Percentiles rank a stretch among this genome's conserved stretches.
These are phyloP conservation scores for Atherinomorus stipes DNA, from an alignment of 2,113 vertebrate genomes.

Conservation along the genomic window DNA sequence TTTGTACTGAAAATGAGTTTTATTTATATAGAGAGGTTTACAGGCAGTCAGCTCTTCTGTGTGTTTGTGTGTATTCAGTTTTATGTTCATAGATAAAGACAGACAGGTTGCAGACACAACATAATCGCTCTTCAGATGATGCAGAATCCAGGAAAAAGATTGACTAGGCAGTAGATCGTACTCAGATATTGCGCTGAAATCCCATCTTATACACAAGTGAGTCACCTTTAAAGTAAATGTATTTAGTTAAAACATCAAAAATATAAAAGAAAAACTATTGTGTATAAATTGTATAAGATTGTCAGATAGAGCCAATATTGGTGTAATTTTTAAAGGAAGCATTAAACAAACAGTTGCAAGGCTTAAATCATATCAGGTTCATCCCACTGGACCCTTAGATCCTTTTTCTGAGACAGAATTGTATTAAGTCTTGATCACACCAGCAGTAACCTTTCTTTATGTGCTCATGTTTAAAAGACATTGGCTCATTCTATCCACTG, in stretches of 20 bases:
- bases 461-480: no score
- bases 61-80: slow-evolving; percentile 7
- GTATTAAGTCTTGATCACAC: neutral
- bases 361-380: neutral
- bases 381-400: neutral
- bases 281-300: no score
- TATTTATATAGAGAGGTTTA: slow-evolving; percentile 56
- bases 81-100: slow-evolving; percentile 43
- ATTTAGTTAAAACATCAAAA: neutral
- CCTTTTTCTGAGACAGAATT: neutral
- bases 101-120: slow-evolving; percentile 43
- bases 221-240: no score
- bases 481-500: no score
- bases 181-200: neutral
- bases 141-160: slow-evolving; percentile 6
- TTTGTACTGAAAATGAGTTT: slow-evolving; percentile 61
- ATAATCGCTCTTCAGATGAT: slow-evolving; percentile 14
- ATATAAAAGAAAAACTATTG: no score
- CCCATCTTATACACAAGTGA: neutral
- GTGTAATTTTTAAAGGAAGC: neutral
- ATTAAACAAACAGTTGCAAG: neutral
- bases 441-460: neutral
- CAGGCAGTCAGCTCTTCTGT: slow-evolving; percentile 23
- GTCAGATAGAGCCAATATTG: no score
- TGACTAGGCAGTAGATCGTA: neutral